Conservation (phyloP, 2,113 vertebrate species). For the Hylia prasina region DNA sequence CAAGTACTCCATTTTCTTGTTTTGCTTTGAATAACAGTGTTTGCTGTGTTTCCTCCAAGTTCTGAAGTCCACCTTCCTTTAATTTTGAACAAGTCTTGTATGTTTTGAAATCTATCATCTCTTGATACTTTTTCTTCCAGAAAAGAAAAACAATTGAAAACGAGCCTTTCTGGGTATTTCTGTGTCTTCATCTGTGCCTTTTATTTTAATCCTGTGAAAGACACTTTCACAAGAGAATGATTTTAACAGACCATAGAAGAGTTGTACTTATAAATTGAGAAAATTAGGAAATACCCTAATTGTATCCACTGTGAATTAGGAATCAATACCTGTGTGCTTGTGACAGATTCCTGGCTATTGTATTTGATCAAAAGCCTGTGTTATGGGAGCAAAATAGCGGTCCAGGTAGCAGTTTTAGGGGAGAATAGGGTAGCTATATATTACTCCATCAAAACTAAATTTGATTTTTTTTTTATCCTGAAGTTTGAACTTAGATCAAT, state of each 20-base stretch:
- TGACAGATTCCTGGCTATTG: neutral
- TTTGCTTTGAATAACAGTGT: neutral
- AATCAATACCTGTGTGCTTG: neutral
- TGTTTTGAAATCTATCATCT: neutral
- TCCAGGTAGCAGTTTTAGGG: neutral
- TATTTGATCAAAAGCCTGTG: neutral
- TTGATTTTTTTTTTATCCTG: neutral
- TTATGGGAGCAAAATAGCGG: neutral
- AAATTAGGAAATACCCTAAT: neutral
- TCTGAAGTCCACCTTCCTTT: neutral
- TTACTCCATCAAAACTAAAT: neutral
- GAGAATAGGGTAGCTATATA: neutral
- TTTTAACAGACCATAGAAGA: neutral
- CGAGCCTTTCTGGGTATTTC: neutral
- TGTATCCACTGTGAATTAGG: neutral
- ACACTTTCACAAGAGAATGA: neutral
- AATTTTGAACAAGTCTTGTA: neutral
- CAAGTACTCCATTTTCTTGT: neutral
- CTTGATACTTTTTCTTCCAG: neutral
- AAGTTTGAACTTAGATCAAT: neutral
- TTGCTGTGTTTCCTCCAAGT: neutral
- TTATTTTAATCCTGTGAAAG: neutral
- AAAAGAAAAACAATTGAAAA: neutral
- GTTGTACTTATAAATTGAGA: neutral
- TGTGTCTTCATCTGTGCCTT: neutral